Evolutionary conservation across 2,113 vertebrate species (phyloP), one percentile per base, ranked within the genome.

Genomic region (human (Homo sapiens)): DNA sequence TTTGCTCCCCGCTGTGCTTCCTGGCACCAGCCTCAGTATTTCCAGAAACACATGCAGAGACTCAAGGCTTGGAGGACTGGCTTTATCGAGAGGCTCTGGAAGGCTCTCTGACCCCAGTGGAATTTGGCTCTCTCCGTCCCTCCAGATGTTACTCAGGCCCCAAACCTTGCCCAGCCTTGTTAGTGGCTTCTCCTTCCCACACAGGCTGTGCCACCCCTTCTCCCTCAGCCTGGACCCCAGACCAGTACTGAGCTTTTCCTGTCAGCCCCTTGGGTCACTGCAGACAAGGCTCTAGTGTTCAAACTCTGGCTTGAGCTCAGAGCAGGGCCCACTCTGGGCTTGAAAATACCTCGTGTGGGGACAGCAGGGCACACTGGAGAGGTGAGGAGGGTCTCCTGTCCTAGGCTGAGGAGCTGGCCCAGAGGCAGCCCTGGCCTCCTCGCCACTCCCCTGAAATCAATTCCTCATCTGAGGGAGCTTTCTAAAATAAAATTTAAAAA

Each of bases 101-200:
- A n/a, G 68, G 70, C 68, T 75, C 79, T n/a, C 3, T 1, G 75
- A 25, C 85, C 5, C 8, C 0, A 1, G 59, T 18, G 27, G 27
- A 23, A 8, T 11, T 27, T 48, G 64, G 11, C 45, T 27, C n/a
- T 55, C 48, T 55, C 48, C 8, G 2, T 38, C 38, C 35, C 18
- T 25, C 55, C 20, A 16, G 14, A n/a, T 66, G 68, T 55, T 11
- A 2, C 68, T 23, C 12, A 14, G 48, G 38, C 57, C n/a, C 68
- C 3, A 0, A 1, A 8, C 52, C 8, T 30, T 11, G 10, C n/a
- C 17, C 0, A 25, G 10, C 30, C 10, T 50, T 17, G 0, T 32
- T 10, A 45, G 75, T 18, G 16, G 40, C 55, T 50, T 35, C 76
- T 48, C 59, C 72, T 27, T 73, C 14, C 32, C 22, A 6, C 2